Evolutionary conservation across 2,888 invertebrate genomes (phyloP).

Genomic region (Nudaria mundana): DNA sequence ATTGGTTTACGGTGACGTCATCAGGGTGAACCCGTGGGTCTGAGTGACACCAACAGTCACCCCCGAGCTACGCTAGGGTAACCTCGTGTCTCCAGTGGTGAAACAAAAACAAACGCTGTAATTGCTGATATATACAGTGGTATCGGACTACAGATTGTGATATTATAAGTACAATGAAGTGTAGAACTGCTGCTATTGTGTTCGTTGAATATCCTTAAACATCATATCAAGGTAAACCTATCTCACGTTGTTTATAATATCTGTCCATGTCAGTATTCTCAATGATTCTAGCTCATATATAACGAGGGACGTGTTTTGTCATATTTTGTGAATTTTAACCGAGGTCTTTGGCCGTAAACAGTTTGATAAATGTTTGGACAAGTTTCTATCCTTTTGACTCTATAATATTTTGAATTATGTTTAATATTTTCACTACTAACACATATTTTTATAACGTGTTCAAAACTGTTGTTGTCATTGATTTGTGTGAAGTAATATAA

Average conservation of each 20-base stretch:
- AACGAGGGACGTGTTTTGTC: constrained; percentile 34
- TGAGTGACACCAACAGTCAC: constrained; percentile 77
- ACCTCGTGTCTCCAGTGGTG: constrained; percentile 47
- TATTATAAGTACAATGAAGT: constrained; percentile 30
- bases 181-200: constrained; percentile 13
- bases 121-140: constrained; percentile 44
- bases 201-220: too few species aligned
- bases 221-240: constrained; percentile 46
- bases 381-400: neutral
- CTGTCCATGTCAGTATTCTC: constrained; percentile 51
- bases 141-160: constrained; percentile 38
- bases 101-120: constrained; percentile 64
- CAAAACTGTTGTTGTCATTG: too few species aligned
- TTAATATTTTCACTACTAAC: too few species aligned
- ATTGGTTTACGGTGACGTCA: constrained; percentile 80
- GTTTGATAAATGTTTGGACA: constrained; percentile 9
- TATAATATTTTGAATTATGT: neutral
- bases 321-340: constrained; percentile 24
- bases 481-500: too few species aligned
- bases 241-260: constrained; percentile 58
- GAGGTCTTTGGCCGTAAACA: constrained; percentile 13
- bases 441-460: neutral
- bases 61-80: constrained; percentile 63
- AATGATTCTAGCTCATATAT: constrained; percentile 54
- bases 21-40: constrained; percentile 75